Evolutionary conservation across 2,113 vertebrate species (phyloP).

Genomic region (Aegotheles bennettii): DNA sequence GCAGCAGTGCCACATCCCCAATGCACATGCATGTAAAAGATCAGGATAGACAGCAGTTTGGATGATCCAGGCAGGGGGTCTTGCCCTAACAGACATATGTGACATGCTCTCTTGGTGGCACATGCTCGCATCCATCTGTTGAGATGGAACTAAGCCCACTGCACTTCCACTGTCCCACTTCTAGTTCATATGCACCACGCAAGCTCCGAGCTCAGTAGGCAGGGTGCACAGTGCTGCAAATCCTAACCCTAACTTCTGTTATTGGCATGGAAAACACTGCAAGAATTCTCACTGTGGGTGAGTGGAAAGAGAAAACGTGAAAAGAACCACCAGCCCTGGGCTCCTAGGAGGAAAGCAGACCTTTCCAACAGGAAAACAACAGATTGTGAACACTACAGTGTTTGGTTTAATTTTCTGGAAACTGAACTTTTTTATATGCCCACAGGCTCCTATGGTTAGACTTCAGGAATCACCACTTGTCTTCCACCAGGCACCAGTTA

Average conservation of each 20-base stretch:
- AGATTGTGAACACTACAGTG: not conserved
- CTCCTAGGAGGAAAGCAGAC: not conserved
- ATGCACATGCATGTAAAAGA: not conserved
- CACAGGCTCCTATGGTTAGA: not conserved
- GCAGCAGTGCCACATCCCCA: not conserved
- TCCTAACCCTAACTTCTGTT: not conserved
- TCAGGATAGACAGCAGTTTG: not conserved
- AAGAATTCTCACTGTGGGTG: not conserved
- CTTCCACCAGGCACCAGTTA: not conserved
- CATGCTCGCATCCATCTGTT: not conserved
- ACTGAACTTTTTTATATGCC: not conserved
- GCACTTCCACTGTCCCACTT: not conserved
- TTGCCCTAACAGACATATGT: conserved; percentile 24
- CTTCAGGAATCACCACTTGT: not conserved
- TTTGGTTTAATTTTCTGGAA: not conserved
- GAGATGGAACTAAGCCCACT: not conserved
- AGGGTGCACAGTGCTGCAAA: not conserved
- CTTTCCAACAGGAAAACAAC: not conserved
- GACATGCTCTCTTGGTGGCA: not conserved
- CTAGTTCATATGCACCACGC: not conserved
- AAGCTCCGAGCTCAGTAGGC: not conserved
- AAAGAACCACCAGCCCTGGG: not conserved
- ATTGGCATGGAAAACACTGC: not conserved
- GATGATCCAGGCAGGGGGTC: conserved; percentile 30
- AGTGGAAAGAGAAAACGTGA: not conserved